Base-by-base conservation (phyloP, 2,888 invertebrate species). In the Gymnosoma rotundatum region DNA sequence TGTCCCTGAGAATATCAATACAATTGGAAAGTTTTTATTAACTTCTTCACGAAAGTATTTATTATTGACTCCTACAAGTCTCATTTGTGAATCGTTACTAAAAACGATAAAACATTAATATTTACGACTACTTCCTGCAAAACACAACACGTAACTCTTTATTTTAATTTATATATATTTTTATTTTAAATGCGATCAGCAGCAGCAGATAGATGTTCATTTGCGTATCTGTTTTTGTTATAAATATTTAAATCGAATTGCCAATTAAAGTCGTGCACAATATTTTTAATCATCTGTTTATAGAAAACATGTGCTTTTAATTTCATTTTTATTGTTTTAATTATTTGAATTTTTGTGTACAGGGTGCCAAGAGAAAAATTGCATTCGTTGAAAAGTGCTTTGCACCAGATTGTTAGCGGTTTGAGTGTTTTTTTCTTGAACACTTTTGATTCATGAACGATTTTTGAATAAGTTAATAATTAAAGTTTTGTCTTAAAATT, bases 191-290 rank as follows among this genome's bases (percentile, higher is more conserved):
- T 60, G 75, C 45, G 48, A 58, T 20, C 66, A 58, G 42, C 48
- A 56, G n/a, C 25, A 66, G 56, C 75, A 75, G 21, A 64, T 78
- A 67, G 25, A 70, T 70, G 5, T 58, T 70, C 45, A 32, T 61
- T 78, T 69, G 67, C 42, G 63, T 69, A 78, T 69, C 61, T 78
- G 69, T 54, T 54, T 63, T 69, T 69, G 78, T 52, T 69, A 78
- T 69, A 78, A 78, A 78, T 61, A 69, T 61, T 76, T 52, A 48
- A 58, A 58, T 70, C 70, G 70, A 70, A 58, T 58, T 48, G 70
- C 45, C 70, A 70, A 70, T 70, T 70, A 74, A 67, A 79, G 61
- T 69, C 21, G 38, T 78, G 18, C 25, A 69, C 5, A 66, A 73
- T 38, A 64, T 50, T 21, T 58, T 66, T 72, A 66, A 72, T 79